Conservation (phyloP, 2,113 vertebrate genomes). For the Muntiacus muntjak region DNA sequence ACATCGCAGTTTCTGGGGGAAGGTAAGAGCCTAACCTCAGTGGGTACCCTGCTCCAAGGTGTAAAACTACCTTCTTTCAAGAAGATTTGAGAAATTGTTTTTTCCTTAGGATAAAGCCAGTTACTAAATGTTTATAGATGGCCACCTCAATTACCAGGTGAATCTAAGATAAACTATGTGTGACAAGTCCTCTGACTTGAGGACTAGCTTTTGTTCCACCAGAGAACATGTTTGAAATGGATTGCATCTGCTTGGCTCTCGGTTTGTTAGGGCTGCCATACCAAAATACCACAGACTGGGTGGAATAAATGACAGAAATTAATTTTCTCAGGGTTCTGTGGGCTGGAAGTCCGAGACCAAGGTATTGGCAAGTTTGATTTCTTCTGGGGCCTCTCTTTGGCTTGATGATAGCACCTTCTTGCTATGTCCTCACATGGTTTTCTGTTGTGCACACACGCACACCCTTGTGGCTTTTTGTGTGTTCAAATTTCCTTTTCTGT, state of each 20-base stretch:
- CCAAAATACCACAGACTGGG: background rate
- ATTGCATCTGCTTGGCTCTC: background rate
- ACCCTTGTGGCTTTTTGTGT: background rate
- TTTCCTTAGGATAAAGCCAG: background rate
- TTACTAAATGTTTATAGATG: background rate
- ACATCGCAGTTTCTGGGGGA: background rate
- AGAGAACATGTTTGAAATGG: background rate
- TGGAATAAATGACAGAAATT: background rate
- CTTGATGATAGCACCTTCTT: background rate
- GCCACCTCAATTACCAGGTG: background rate
- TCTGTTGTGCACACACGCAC: background rate
- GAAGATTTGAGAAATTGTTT: background rate
- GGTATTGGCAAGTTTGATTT: background rate
- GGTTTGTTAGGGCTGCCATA: background rate
- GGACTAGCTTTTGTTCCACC: background rate
- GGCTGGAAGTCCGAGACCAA: background rate
- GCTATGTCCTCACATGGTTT: background rate
- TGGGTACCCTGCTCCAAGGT: background rate
- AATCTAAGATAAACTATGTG: background rate
- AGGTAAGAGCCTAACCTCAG: background rate
- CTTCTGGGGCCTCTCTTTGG: background rate
- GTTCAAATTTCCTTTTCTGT: background rate
- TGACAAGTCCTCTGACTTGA: background rate
- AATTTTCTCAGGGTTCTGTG: background rate
- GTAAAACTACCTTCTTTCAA: background rate